These are phyloP conservation scores for Epizoanthus rinbou DNA, from an alignment of 92 coral and sea anemone genomes.

Conservation along the genomic window DNA sequence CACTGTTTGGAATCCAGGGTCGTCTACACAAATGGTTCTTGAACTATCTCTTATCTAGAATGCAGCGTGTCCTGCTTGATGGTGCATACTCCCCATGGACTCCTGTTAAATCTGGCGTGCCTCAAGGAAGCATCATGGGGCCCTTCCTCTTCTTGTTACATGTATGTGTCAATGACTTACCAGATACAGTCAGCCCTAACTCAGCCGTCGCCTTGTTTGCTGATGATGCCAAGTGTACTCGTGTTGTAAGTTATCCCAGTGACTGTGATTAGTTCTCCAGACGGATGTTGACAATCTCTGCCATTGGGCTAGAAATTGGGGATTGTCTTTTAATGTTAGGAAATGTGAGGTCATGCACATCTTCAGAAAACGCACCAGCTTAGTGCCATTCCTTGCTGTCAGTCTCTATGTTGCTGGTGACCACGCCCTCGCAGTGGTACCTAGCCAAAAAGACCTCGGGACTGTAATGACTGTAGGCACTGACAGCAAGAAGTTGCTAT, in stretches of 20 bases:
- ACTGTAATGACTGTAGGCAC: too few relatives aligned
- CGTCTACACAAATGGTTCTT: constrained; percentile 40
- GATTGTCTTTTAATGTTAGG: neutral
- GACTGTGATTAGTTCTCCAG: constrained; percentile 32
- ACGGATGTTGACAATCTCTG: constrained; percentile 21
- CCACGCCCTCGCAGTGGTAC: too few relatives aligned
- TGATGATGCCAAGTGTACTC: constrained; percentile 50
- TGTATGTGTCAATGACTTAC: constrained; percentile 42
- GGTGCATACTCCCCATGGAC: neutral
- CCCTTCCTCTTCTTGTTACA: too few relatives aligned
- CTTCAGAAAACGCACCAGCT: constrained; percentile 15
- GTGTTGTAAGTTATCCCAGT: constrained; percentile 2
- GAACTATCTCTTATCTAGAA: constrained; percentile 1
- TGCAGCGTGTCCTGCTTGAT: constrained; percentile 27
- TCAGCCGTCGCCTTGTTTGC: constrained; percentile 47
- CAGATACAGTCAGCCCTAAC: neutral
- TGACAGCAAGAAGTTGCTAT: too few relatives aligned
- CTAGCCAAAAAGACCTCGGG: too few relatives aligned
- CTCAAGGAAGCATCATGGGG: constrained; percentile 39
- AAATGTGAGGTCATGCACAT: constrained; percentile 30
- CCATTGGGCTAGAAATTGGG: constrained; percentile 1
- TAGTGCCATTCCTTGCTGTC: neutral
- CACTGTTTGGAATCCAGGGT: constrained; percentile 38
- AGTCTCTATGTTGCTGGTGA: too few relatives aligned
- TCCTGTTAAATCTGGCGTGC: constrained; percentile 46